Conservation (phyloP, 2,797 vertebrate genomes). For the Acanthurus lineatus region DNA sequence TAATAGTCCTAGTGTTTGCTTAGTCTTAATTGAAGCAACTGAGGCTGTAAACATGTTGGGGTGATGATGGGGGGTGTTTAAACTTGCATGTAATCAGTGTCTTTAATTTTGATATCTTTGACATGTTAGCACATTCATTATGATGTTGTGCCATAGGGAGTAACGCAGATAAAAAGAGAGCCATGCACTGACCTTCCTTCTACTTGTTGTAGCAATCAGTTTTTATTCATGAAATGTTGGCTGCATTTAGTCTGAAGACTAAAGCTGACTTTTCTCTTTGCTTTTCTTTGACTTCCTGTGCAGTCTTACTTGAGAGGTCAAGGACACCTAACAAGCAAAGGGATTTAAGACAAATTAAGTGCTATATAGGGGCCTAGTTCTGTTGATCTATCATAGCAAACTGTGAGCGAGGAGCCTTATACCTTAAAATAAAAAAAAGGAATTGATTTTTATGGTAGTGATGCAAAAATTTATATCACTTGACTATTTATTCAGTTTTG, state of each 20-base stretch:
- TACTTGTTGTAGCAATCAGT: not conserved
- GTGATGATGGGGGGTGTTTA: not conserved
- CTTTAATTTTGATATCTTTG: not conserved
- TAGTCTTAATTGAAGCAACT: not conserved
- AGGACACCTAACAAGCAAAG: conserved; percentile 26
- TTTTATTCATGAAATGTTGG: conserved; percentile 11
- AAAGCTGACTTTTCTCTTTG: conserved; percentile 16
- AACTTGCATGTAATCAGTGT: not conserved
- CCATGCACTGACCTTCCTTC: not conserved
- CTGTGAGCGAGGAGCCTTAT: not conserved
- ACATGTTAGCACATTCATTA: not conserved
- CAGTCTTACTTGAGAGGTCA: conserved; percentile 35
- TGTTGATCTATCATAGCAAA: not conserved
- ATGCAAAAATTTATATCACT: not conserved
- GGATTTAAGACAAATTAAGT: conserved; percentile 28
- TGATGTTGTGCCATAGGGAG: not conserved
- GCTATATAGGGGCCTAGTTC: not conserved
- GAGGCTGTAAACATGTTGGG: not conserved
- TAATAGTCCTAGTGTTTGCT: not conserved
- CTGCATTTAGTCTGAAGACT: conserved; percentile 27
- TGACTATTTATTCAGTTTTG: not conserved
- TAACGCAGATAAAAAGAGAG: not conserved
- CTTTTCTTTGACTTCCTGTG: conserved; percentile 17
- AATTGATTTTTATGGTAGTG: not conserved
- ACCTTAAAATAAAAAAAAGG: conserved; percentile 22